phyloP scores from a whole-genome alignment of 2,113 vertebrate species.

The Mesembrinibis cayennensis region DNA sequence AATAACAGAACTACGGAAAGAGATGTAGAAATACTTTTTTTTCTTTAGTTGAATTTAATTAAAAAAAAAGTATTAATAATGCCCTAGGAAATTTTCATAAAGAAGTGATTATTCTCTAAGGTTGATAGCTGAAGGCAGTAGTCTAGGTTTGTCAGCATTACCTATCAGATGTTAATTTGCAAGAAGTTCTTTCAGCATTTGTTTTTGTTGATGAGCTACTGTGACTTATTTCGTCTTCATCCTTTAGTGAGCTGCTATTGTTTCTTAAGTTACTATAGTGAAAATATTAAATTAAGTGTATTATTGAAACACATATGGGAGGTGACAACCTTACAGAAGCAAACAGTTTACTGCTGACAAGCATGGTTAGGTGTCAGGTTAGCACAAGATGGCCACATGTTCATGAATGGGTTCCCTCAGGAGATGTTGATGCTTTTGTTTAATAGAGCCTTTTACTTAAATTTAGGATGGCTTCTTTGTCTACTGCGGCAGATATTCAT shows the following conservation, averaged over 20 bases:
- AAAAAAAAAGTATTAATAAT: background rate
- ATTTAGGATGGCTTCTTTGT: background rate
- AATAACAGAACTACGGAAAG: background rate
- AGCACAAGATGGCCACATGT: background rate
- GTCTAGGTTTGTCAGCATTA: background rate
- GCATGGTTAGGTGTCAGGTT: background rate
- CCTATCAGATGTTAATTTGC: background rate
- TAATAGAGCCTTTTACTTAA: background rate
- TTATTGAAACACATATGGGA: background rate
- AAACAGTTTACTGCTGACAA: background rate
- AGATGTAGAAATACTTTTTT: background rate
- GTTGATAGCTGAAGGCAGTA: background rate
- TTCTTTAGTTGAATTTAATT: background rate
- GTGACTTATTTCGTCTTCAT: background rate
- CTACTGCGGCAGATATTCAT: background rate
- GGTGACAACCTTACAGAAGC: background rate
- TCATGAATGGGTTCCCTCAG: background rate
- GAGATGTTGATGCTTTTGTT: background rate
- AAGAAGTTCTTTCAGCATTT: background rate
- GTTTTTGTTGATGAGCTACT: background rate
- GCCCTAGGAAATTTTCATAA: background rate
- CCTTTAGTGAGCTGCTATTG: background rate
- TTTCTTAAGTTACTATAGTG: background rate
- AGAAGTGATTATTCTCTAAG: background rate
- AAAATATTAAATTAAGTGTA: background rate